Percentiles rank a stretch among this genome's conserved stretches.
Evolutionary conservation across 2,888 invertebrate species (phyloP).

Genomic region (Temnothorax ravouxi): DNA sequence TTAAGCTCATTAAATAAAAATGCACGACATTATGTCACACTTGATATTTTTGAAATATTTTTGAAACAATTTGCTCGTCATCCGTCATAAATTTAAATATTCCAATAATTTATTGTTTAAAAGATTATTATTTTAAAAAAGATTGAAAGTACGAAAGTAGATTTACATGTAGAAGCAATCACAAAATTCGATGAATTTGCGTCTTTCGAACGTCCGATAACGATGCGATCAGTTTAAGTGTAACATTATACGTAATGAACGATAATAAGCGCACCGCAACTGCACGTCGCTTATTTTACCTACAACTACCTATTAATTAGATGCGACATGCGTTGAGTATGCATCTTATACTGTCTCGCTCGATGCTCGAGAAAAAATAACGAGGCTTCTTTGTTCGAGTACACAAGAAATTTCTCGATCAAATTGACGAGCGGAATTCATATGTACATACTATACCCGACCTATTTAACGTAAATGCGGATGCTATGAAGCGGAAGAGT

Average conservation of each 20-base stretch:
- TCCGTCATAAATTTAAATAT: conserved; percentile 12
- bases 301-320: conserved; percentile 1
- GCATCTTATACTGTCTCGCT: background rate
- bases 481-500: background rate
- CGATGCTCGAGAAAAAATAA: background rate
- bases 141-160: background rate
- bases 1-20: background rate
- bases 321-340: background rate
- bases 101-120: background rate
- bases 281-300: conserved; percentile 1
- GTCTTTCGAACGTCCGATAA: background rate
- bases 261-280: conserved; percentile 5
- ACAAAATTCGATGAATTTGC: background rate
- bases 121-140: background rate
- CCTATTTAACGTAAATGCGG: background rate
- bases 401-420: background rate
- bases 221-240: conserved; percentile 10
- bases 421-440: background rate
- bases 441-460: background rate
- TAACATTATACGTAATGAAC: conserved; percentile 1
- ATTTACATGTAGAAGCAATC: background rate
- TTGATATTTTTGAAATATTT: background rate
- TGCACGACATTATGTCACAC: background rate
- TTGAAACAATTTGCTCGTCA: background rate
- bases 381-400: background rate